Percentiles rank a stretch among this genome's conserved stretches.
phyloP scores from a whole-genome alignment of 1,140 invertebrate genomes.

The Cherax quadricarinatus region DNA sequence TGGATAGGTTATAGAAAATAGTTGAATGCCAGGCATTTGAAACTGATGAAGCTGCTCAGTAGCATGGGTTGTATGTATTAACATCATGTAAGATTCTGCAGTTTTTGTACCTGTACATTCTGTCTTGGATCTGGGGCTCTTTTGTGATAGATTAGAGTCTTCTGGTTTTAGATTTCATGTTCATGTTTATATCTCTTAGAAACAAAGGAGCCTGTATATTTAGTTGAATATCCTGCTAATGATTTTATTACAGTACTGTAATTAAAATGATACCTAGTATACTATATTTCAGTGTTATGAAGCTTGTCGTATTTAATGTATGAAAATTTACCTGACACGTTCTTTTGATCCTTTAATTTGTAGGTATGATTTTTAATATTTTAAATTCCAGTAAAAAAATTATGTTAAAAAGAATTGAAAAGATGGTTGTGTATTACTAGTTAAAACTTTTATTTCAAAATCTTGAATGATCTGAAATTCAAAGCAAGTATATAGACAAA shows the following conservation, averaged over 20 bases:
- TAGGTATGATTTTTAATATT: background rate
- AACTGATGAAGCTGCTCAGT: background rate
- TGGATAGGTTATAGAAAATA: background rate
- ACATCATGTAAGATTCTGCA: background rate
- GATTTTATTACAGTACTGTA: background rate
- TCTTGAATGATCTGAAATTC: background rate
- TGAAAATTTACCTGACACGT: background rate
- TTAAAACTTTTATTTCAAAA: background rate
- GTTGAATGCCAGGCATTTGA: background rate
- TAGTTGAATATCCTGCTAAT: background rate
- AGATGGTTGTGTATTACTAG: background rate
- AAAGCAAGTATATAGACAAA: too few relatives aligned
- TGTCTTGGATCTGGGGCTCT: slow-evolving; percentile 10
- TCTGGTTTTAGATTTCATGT: background rate
- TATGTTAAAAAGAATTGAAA: background rate
- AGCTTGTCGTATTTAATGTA: background rate
- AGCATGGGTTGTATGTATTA: background rate
- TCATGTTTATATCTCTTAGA: slow-evolving; percentile 1
- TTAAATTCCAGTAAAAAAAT: background rate
- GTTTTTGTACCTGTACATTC: slow-evolving; percentile 16
- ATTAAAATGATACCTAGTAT: background rate
- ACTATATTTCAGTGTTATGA: background rate
- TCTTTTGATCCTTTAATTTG: background rate
- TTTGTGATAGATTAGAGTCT: background rate
- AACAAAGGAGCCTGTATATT: background rate